Conservation (phyloP, 1,140 invertebrate species). For the Gyrodactylus bullatarudis region DNA sequence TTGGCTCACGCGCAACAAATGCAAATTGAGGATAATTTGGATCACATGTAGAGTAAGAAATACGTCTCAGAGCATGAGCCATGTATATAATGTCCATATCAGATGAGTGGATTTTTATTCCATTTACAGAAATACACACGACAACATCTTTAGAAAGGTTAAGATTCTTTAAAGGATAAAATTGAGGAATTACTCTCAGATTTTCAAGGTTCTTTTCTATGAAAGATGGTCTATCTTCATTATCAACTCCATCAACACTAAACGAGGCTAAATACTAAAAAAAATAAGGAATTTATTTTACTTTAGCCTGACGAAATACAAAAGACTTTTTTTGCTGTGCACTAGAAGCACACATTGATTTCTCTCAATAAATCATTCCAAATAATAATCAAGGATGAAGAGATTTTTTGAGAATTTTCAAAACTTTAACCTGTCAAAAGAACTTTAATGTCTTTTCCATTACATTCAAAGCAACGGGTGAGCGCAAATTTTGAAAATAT, state of each 20-base stretch:
- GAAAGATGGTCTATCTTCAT: neutral
- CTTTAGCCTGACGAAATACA: neutral
- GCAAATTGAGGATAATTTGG: constrained; percentile 40
- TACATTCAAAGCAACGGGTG: too few species aligned
- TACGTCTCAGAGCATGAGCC: constrained; percentile 44
- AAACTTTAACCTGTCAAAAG: too few species aligned
- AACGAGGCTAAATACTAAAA: neutral
- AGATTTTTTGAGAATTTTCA: too few species aligned
- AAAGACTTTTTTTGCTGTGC: neutral
- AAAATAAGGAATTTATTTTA: neutral
- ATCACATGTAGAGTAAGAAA: constrained; percentile 52
- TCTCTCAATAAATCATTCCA: neutral
- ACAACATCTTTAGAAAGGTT: neutral
- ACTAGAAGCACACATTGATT: neutral
- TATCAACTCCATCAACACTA: neutral
- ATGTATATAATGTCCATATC: constrained; percentile 28
- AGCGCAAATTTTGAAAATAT: neutral
- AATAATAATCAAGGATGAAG: too few species aligned
- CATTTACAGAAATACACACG: neutral
- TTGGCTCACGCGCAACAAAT: constrained; percentile 42
- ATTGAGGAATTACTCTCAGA: neutral
- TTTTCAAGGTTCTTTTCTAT: neutral
- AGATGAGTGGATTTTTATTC: neutral
- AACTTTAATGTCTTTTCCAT: too few species aligned
- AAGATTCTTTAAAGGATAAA: neutral